Percentiles rank a stretch among this genome's conserved stretches.
These are phyloP conservation scores for Poeciliopsis turrubarensis DNA, from an alignment of 2,113 vertebrate species.

Conservation along the genomic window DNA sequence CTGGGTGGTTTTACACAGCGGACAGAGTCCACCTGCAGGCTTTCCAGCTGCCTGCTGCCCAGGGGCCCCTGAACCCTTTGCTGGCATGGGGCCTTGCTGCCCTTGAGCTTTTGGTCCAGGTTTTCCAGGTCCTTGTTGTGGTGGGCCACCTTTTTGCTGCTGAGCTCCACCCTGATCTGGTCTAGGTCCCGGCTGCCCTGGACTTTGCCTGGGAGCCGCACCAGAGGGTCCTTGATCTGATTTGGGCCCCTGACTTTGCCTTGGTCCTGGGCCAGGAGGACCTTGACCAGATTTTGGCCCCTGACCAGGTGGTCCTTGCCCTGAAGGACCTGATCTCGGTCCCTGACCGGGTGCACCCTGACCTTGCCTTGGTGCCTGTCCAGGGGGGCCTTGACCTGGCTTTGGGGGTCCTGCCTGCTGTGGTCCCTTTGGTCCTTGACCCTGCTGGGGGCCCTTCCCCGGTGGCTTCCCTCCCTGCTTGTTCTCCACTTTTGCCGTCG, in stretches of 20 bases:
- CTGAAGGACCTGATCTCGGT: slow-evolving; percentile 13
- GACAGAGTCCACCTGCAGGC: slow-evolving; percentile 81
- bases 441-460: slow-evolving; percentile 80
- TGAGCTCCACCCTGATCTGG: slow-evolving; percentile 53
- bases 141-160: slow-evolving; percentile 60
- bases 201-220: slow-evolving; percentile 51
- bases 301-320: slow-evolving; percentile 24
- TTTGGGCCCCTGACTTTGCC: slow-evolving; percentile 75
- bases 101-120: slow-evolving; percentile 66
- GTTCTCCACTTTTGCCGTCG: slow-evolving; percentile 64
- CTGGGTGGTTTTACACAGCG: slow-evolving; percentile 91
- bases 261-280: slow-evolving; percentile 29
- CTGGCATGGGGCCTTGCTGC: slow-evolving; percentile 39
- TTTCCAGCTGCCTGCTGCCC: slow-evolving; percentile 73
- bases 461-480: slow-evolving; percentile 69
- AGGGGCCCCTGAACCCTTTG: slow-evolving; percentile 44
- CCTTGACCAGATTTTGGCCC: slow-evolving; percentile 66
- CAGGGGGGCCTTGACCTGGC: slow-evolving; percentile 64
- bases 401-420: slow-evolving; percentile 67
- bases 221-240: slow-evolving; percentile 60
- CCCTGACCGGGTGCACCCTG: slow-evolving; percentile 62
- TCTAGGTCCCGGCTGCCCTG: slow-evolving; percentile 43
- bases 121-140: slow-evolving; percentile 68
- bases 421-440: slow-evolving; percentile 60
- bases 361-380: slow-evolving; percentile 64